Percentiles rank a stretch among this genome's conserved stretches.
Conservation (phyloP, 2,888 invertebrate species). For the Labia minor region DNA sequence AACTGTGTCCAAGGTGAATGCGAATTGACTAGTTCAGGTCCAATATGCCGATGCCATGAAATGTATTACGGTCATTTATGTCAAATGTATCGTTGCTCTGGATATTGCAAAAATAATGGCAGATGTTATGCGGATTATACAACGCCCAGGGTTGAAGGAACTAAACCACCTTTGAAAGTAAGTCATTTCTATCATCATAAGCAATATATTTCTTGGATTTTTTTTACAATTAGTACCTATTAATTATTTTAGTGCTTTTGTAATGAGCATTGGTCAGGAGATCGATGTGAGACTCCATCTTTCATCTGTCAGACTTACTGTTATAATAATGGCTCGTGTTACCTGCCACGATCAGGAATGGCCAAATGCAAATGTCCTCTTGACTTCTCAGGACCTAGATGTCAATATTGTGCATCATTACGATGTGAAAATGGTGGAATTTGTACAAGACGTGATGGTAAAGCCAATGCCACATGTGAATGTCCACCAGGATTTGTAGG, state of each 20-base stretch:
- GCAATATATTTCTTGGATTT: constrained; percentile 18
- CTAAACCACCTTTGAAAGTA: constrained; percentile 31
- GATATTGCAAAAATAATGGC: constrained; percentile 51
- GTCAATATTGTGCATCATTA: constrained; percentile 47
- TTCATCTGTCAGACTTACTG: constrained; percentile 46
- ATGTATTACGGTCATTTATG: constrained; percentile 56
- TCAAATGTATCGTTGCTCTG: constrained; percentile 57
- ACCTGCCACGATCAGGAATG: constrained; percentile 33
- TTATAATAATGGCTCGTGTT: constrained; percentile 50
- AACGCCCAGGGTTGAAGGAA: constrained; percentile 28
- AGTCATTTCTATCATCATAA: constrained; percentile 20
- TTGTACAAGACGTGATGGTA: constrained; percentile 36
- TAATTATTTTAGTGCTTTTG: constrained; percentile 47
- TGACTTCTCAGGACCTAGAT: constrained; percentile 44
- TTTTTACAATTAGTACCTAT: too few relatives aligned
- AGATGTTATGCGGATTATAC: constrained; percentile 33
- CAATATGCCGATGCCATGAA: constrained; percentile 53
- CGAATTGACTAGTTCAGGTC: constrained; percentile 41
- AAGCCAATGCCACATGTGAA: constrained; percentile 34
- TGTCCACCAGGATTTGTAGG: constrained; percentile 47
- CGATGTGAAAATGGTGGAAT: constrained; percentile 51
- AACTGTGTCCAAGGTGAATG: constrained; percentile 53
- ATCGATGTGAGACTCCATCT: constrained; percentile 50
- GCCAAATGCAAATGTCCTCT: constrained; percentile 43
- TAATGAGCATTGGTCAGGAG: constrained; percentile 52